These are phyloP conservation scores for Creontiades dilutus DNA, from an alignment of 2,888 invertebrate species.

Conservation along the genomic window DNA sequence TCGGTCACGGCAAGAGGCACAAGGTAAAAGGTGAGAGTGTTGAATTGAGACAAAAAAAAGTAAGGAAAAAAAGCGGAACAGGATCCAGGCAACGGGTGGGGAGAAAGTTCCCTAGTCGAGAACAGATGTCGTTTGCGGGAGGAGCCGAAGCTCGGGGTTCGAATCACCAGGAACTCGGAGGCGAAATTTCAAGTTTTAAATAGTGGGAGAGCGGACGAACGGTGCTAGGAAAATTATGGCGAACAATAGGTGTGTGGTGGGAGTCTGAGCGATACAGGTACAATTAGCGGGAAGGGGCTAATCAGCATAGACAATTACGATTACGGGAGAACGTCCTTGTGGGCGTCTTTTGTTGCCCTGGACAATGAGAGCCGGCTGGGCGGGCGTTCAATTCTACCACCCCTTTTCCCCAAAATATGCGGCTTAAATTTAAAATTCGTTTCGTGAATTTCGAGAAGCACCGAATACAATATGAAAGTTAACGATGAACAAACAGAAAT, in stretches of 20 bases:
- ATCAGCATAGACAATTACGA: constrained; percentile 21
- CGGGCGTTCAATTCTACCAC: too few relatives aligned
- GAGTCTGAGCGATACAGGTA: constrained; percentile 53
- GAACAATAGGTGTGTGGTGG: constrained; percentile 49
- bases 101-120: constrained; percentile 37
- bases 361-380: constrained; percentile 16
- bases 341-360: constrained; percentile 34
- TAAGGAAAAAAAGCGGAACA: constrained; percentile 57
- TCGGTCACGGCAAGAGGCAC: neutral
- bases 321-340: constrained; percentile 44
- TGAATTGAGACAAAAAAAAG: neutral
- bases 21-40: constrained; percentile 53
- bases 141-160: neutral
- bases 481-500: too few relatives aligned
- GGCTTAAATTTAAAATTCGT: too few relatives aligned
- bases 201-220: neutral
- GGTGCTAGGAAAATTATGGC: neutral
- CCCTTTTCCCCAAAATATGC: too few relatives aligned
- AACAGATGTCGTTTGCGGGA: neutral
- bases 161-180: neutral
- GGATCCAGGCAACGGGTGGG: constrained; percentile 15
- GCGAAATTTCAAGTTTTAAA: constrained; percentile 10
- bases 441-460: too few relatives aligned
- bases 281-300: constrained; percentile 49
- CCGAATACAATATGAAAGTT: too few relatives aligned